Conservation (phyloP, 2,888 invertebrate genomes). For the Eucriotettix oculatus region DNA sequence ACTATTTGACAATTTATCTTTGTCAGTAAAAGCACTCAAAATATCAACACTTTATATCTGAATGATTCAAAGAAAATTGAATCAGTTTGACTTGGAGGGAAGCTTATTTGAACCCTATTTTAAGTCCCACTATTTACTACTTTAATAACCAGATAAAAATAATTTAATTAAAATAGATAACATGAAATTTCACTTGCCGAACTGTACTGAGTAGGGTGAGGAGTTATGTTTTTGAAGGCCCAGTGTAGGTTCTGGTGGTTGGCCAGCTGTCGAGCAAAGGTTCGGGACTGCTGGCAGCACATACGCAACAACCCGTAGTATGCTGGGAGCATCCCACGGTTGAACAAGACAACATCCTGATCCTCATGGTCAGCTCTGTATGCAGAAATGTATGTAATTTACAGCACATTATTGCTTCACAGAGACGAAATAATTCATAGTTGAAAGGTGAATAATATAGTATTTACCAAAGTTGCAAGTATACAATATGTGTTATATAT, state of each 20-base stretch:
- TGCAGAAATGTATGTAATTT: slow-evolving; percentile 9
- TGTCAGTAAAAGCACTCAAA: too few species aligned
- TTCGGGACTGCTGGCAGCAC: slow-evolving; percentile 76
- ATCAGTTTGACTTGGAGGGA: too few species aligned
- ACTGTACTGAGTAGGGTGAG: slow-evolving; percentile 87
- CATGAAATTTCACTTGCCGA: slow-evolving; percentile 31
- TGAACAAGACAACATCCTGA: slow-evolving; percentile 86
- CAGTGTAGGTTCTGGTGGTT: slow-evolving; percentile 91
- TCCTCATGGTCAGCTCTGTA: slow-evolving; percentile 88
- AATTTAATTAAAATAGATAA: neutral
- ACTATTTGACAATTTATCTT: too few species aligned
- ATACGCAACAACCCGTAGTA: slow-evolving; percentile 78
- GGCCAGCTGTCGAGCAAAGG: slow-evolving; percentile 72
- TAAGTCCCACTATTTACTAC: too few species aligned
- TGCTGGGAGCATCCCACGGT: slow-evolving; percentile 84
- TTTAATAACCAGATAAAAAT: neutral
- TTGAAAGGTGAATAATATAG: too few species aligned
- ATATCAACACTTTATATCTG: too few species aligned
- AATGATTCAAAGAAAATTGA: too few species aligned
- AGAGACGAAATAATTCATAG: neutral
- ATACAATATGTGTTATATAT: too few species aligned
- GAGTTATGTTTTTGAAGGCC: slow-evolving; percentile 92
- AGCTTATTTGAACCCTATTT: too few species aligned
- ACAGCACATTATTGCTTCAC: neutral
- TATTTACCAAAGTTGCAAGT: too few species aligned